These are phyloP conservation scores for Montipora capitata DNA, from an alignment of 92 coral and sea anemone species.

Conservation along the genomic window DNA sequence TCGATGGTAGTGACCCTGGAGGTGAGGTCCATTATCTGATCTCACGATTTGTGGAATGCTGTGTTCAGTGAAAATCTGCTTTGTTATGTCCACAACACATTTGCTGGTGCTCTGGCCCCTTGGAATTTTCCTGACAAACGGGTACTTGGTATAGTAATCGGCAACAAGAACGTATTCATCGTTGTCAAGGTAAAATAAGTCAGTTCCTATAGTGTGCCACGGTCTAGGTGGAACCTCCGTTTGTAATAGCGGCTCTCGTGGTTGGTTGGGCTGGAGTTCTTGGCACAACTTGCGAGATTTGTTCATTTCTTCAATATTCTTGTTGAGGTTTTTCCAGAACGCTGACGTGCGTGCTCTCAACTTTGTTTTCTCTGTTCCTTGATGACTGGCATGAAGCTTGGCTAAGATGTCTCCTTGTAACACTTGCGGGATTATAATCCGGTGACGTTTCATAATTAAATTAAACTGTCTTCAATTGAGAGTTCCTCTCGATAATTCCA, in stretches of 20 bases:
- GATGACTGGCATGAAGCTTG: constrained; percentile 40
- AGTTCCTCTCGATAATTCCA: constrained; percentile 1
- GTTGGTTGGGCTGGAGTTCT: constrained; percentile 49
- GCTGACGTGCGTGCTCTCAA: constrained; percentile 52
- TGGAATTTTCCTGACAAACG: constrained; percentile 78
- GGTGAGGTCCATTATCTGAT: constrained; percentile 81
- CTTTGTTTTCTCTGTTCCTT: constrained; percentile 68
- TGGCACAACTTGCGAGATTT: constrained; percentile 48
- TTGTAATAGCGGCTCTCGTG: constrained; percentile 67
- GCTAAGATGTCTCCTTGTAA: constrained; percentile 34
- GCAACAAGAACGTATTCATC: constrained; percentile 51
- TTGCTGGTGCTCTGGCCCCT: constrained; percentile 68
- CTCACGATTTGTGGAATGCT: constrained; percentile 62
- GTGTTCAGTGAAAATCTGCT: constrained; percentile 76
- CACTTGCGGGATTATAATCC: constrained; percentile 4
- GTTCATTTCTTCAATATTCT: constrained; percentile 63
- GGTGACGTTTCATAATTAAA: constrained; percentile 5
- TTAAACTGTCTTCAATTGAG: constrained; percentile 4
- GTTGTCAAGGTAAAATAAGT: constrained; percentile 52
- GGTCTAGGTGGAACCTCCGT: constrained; percentile 76
- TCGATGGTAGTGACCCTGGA: constrained; percentile 41
- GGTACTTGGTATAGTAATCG: constrained; percentile 69
- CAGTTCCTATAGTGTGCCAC: constrained; percentile 68
- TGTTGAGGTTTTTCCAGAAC: constrained; percentile 67
- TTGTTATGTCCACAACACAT: constrained; percentile 55